These are phyloP conservation scores for Aricia artaxerxes DNA, from an alignment of 2,888 invertebrate genomes.

Conservation along the genomic window DNA sequence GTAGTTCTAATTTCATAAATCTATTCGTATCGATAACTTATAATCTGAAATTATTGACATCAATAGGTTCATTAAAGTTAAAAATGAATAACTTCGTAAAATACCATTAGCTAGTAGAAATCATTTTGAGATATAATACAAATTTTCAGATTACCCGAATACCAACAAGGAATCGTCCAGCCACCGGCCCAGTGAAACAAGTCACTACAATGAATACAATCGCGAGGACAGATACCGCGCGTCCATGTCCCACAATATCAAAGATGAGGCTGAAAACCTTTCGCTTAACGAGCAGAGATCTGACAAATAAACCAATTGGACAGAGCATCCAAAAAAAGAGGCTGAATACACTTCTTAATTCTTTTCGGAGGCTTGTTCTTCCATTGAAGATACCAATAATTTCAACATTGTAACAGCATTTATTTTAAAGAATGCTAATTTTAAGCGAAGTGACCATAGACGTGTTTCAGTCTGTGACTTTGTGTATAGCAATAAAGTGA, in stretches of 20 bases:
- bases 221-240: constrained; percentile 71
- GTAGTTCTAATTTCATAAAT: background rate
- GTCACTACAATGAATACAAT: constrained; percentile 72
- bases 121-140: background rate
- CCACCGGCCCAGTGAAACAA: constrained; percentile 70
- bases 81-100: too few species aligned
- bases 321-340: constrained; percentile 21
- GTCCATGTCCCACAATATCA: constrained; percentile 64
- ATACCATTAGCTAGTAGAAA: background rate
- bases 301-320: constrained; percentile 60
- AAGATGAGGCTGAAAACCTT: constrained; percentile 76
- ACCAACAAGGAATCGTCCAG: constrained; percentile 68
- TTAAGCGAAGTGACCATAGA: constrained; percentile 1
- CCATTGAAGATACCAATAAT: background rate
- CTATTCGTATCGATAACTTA: too few species aligned
- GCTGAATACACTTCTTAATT: constrained; percentile 26
- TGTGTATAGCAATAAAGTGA: constrained; percentile 47
- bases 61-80: too few species aligned
- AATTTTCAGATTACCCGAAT: constrained; percentile 55
- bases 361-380: background rate
- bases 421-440: background rate
- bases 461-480: constrained; percentile 33
- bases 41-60: too few species aligned
- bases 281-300: constrained; percentile 77
- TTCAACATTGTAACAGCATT: background rate